These are phyloP conservation scores for Callyntrura guangdongensis DNA, from an alignment of 2,888 invertebrate species.

Conservation along the genomic window DNA sequence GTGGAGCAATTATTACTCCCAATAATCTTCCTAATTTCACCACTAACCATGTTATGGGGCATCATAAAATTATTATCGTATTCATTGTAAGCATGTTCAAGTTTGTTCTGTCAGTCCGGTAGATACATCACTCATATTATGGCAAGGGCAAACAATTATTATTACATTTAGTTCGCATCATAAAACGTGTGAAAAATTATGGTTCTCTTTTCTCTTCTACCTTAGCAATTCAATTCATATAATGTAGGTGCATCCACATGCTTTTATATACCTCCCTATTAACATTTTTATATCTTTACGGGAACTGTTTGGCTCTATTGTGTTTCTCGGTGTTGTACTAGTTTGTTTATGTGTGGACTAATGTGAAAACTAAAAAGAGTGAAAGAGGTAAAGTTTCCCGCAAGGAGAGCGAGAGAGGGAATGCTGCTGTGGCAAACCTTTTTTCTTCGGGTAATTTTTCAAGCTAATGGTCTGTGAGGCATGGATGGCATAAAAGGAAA, in stretches of 20 bases:
- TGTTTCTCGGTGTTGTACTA: not conserved
- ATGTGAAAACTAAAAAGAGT: constrained; percentile 47
- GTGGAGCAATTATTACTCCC: constrained; percentile 8
- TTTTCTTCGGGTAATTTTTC: constrained; percentile 60
- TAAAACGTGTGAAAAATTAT: constrained; percentile 49
- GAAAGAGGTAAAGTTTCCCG: constrained; percentile 54
- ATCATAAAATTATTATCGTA: constrained; percentile 29
- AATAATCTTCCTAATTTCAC: constrained; percentile 29
- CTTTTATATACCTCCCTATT: not conserved
- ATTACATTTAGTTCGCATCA: constrained; percentile 41
- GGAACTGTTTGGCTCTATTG: not conserved
- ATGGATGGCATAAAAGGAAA: constrained; percentile 61
- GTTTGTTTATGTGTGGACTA: constrained; percentile 42
- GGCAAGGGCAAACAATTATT: constrained; percentile 30
- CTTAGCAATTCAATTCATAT: not conserved
- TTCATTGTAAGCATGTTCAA: not conserved
- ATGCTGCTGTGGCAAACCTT: constrained; percentile 48
- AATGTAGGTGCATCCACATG: not conserved
- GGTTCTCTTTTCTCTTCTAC: constrained; percentile 1
- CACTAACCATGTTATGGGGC: not conserved
- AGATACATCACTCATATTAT: not conserved
- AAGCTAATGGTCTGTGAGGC: constrained; percentile 69
- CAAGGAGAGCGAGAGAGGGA: constrained; percentile 7
- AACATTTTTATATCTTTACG: not conserved
- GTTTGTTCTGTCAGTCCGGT: not conserved